Evolutionary conservation across 2,113 vertebrate genomes (phyloP).

Genomic region (Ardeotis arabs): DNA sequence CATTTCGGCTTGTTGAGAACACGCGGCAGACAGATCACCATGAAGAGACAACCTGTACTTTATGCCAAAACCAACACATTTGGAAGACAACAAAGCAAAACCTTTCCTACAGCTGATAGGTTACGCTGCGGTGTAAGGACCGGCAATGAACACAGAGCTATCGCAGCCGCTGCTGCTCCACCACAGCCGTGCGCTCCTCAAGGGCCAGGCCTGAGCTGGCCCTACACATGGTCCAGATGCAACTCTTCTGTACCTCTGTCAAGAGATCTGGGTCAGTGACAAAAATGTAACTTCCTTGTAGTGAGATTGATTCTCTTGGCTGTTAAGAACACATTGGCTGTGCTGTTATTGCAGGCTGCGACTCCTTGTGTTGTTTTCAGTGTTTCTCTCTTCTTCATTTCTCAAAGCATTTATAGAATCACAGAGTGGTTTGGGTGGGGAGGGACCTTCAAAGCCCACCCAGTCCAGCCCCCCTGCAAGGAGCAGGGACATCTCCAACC

Average conservation of each 20-base stretch:
- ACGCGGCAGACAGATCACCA: neutral
- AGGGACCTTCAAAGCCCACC: too few species aligned
- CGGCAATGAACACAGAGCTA: neutral
- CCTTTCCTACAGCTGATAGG: neutral
- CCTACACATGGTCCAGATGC: neutral
- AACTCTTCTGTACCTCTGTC: neutral
- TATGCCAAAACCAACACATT: neutral
- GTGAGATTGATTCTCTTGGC: neutral
- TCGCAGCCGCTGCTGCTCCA: neutral
- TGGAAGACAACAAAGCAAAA: neutral
- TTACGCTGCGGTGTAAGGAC: rapidly evolving
- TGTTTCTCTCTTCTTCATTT: neutral
- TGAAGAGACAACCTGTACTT: neutral
- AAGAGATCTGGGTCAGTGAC: neutral
- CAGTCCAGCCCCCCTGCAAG: too few species aligned
- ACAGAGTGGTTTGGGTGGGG: too few species aligned
- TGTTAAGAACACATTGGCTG: neutral
- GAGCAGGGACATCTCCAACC: too few species aligned
- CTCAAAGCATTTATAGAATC: neutral
- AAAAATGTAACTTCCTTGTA: neutral
- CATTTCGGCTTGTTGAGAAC: neutral
- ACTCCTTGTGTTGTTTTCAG: neutral
- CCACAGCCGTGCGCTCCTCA: neutral
- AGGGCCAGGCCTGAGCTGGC: neutral
- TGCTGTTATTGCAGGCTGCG: neutral